Conservation (phyloP, 2,797 vertebrate genomes). For the Malurus splendens region DNA sequence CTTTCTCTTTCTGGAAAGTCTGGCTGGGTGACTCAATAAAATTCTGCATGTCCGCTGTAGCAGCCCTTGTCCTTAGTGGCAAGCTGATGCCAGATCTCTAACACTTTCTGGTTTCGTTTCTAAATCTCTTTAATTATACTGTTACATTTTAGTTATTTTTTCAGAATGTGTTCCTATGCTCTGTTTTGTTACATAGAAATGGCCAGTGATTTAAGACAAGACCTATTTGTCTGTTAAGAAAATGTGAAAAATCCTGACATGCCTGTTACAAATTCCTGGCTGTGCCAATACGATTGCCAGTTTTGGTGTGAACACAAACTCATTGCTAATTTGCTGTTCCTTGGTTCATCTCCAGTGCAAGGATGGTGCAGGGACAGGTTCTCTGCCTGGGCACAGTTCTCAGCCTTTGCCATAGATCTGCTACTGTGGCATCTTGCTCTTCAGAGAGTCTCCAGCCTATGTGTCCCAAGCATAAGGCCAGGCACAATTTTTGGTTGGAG, state of each 20-base stretch:
- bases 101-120: not conserved
- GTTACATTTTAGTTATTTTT: not conserved
- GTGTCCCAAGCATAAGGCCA: accelerated
- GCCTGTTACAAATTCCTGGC: not conserved
- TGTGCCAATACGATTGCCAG: not conserved
- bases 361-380: not conserved
- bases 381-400: not conserved
- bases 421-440: not conserved
- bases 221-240: not conserved
- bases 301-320: not conserved
- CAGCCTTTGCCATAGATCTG: not conserved
- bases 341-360: not conserved
- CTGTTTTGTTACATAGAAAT: not conserved
- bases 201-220: not conserved
- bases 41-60: not conserved
- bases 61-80: not conserved
- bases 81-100: not conserved
- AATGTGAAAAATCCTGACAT: not conserved
- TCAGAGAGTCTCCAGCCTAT: not conserved
- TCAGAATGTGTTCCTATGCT: not conserved
- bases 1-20: not conserved
- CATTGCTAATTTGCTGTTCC: not conserved
- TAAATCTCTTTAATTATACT: not conserved
- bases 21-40: not conserved
- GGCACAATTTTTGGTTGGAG: not conserved